Evolutionary conservation across 2,113 vertebrate species (phyloP).

Genomic region (Talpa occidentalis): DNA sequence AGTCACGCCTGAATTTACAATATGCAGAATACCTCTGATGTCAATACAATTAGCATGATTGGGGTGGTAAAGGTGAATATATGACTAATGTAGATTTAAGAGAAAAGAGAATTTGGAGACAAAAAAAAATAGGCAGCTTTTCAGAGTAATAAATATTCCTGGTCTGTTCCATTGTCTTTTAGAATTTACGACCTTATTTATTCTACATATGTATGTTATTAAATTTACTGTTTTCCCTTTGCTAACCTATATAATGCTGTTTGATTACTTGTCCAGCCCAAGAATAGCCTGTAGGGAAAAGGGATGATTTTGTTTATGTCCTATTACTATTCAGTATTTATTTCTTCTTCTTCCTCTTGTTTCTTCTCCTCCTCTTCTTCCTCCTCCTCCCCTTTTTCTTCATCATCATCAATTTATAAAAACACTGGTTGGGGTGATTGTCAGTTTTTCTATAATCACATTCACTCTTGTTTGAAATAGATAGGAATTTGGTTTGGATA

Average conservation of each 20-base stretch:
- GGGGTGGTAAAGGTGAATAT: background rate
- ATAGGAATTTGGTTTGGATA: background rate
- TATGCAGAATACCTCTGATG: background rate
- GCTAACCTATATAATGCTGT: no score
- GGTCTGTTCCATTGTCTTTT: no score
- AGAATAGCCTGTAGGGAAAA: no score
- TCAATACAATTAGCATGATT: background rate
- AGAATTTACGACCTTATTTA: no score
- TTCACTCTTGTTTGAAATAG: background rate
- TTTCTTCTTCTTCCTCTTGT: no score
- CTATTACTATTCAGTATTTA: no score
- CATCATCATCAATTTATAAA: background rate
- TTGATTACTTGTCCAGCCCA: no score
- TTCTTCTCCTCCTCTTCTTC: no score
- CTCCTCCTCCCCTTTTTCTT: background rate
- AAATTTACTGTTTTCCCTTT: no score
- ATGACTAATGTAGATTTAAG: background rate
- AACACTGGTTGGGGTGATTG: background rate
- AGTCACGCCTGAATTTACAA: background rate
- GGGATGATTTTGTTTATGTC: no score
- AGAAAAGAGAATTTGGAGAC: background rate
- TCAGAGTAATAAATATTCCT: background rate
- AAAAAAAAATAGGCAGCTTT: background rate
- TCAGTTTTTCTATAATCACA: background rate
- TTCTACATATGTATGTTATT: no score